These are phyloP conservation scores for Dendrolimus punctatus DNA, from an alignment of 1,140 invertebrate genomes.

Conservation along the genomic window DNA sequence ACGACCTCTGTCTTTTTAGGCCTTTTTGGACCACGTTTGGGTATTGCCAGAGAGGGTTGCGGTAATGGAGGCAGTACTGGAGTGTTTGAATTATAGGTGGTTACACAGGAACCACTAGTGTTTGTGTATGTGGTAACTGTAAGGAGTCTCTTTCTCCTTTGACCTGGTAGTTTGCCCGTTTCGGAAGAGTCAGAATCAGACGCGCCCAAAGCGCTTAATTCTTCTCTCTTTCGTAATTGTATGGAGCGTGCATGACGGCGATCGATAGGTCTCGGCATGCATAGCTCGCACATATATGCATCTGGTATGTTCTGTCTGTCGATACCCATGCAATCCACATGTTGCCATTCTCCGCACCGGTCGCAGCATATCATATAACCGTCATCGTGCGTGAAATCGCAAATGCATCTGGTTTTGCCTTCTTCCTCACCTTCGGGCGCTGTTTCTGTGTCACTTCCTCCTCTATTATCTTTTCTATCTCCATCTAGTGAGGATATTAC, in stretches of 20 bases:
- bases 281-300: slow-evolving; percentile 92
- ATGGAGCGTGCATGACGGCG: slow-evolving; percentile 85
- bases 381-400: slow-evolving; percentile 96
- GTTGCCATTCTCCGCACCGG: slow-evolving; percentile 94
- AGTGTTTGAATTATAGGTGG: slow-evolving; percentile 52
- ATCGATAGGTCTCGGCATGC: slow-evolving; percentile 86
- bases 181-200: slow-evolving; percentile 67
- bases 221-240: slow-evolving; percentile 86
- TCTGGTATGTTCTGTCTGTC: slow-evolving; percentile 94
- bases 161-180: slow-evolving; percentile 25
- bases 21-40: slow-evolving; percentile 69
- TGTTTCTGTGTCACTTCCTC: slow-evolving; percentile 89
- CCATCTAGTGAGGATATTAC: slow-evolving; percentile 64
- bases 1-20: slow-evolving; percentile 68
- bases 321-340: slow-evolving; percentile 96
- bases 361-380: slow-evolving; percentile 99
- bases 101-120: slow-evolving; percentile 68
- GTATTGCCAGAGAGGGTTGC: slow-evolving; percentile 35
- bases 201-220: slow-evolving; percentile 73
- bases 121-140: slow-evolving; percentile 74
- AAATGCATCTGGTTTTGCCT: slow-evolving; percentile 94
- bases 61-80: slow-evolving; percentile 53
- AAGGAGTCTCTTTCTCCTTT: slow-evolving; percentile 47
- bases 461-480: slow-evolving; percentile 33
- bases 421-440: slow-evolving; percentile 89